Evolutionary conservation across 2,113 vertebrate genomes (phyloP), one percentile per base, ranked within the genome.

Genomic region (Nycticryphes semicollaris): DNA sequence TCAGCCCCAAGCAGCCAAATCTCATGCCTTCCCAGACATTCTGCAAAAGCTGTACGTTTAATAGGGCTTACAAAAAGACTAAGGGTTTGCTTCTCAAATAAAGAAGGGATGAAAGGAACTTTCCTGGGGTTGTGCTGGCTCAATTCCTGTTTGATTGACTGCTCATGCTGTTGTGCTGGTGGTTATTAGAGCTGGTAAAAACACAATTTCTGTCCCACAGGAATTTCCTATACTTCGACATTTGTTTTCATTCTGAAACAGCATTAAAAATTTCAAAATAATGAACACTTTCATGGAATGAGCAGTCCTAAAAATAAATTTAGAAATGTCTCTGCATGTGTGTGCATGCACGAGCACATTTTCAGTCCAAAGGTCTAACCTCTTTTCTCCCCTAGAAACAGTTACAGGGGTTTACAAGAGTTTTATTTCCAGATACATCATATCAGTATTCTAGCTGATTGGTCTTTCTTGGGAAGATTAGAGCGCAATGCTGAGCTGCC

Each of bases 81-180:
- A 84, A 93, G 94, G 94, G 94, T 94, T 94, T 94, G 80, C 96
- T 92, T 96, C 92, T 93, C 96, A 96, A 95, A 97, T 97, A 96
- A 96, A 96, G 95, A 56, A 93, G 86, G 96, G 96, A 97, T 96
- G 96, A 97, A 96, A 97, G 95, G 92, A 97, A 95, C 95, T 96
- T 96, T 97, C 96, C 95, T 96, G 95, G 94, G 96, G 96, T 95
- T 94, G 95, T 89, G 95, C 87, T 97, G 94, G 95, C 96, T 97
- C 94, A 89, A 24, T 96, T 96, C 96, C 92, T 96, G 73, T 96
- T 96, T 97, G 95, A 97, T 94, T 96, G 95, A 95, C 94, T 96
- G 95, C 94, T 97, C 95, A 92, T 94, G 96, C 94, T 96, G 96
- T 92, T 96, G 96, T 10, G 0, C 89, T 93, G 84, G 84, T 93